Conservation (phyloP, 2,888 invertebrate genomes). For the Sthenelais limicola region DNA sequence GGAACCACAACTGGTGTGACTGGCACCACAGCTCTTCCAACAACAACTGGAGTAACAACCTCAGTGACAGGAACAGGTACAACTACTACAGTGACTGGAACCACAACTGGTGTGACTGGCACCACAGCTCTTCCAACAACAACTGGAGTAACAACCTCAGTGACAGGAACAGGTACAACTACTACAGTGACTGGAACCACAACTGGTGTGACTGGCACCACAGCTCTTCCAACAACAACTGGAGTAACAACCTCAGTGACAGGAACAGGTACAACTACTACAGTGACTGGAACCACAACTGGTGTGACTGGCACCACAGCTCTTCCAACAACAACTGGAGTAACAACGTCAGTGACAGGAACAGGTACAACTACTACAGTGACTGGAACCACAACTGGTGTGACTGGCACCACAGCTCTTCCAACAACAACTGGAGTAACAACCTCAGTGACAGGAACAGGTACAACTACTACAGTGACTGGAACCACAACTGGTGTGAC, state of each 20-base stretch:
- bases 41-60: neutral
- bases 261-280: neutral
- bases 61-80: neutral
- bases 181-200: neutral
- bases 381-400: neutral
- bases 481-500: neutral
- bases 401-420: neutral
- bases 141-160: neutral
- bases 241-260: no score
- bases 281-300: neutral
- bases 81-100: neutral
- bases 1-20: neutral
- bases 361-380: neutral
- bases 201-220: neutral
- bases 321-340: neutral
- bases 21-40: neutral
- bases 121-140: neutral
- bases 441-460: no score
- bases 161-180: slow-evolving; percentile 8
- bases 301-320: neutral
- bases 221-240: neutral
- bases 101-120: neutral
- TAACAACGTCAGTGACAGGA: neutral
- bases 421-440: no score
- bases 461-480: neutral